Percentiles rank a stretch among this genome's conserved stretches.
These are phyloP conservation scores for Proctacanthus coquilletti DNA, from an alignment of 1,140 invertebrate genomes.

Conservation along the genomic window DNA sequence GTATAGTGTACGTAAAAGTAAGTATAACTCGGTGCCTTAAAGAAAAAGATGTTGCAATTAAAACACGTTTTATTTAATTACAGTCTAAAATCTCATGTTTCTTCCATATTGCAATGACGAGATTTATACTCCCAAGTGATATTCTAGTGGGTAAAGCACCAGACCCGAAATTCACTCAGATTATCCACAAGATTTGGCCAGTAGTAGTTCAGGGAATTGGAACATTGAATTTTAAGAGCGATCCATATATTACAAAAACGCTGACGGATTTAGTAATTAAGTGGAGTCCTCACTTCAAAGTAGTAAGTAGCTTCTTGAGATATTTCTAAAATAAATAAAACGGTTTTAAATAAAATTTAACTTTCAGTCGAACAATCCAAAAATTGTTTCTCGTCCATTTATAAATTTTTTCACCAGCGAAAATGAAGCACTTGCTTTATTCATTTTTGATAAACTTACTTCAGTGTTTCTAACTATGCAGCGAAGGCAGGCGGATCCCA, in stretches of 20 bases:
- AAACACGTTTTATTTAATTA: too few relatives aligned
- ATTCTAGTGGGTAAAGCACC: constrained; percentile 19
- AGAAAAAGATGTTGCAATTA: too few relatives aligned
- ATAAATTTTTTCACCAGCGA: constrained; percentile 16
- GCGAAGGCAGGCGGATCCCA: constrained; percentile 16
- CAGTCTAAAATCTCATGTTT: constrained; percentile 24
- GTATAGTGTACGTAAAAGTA: constrained; percentile 16
- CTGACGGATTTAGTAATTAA: constrained; percentile 20
- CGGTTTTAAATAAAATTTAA: not conserved
- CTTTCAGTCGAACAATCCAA: constrained; percentile 10
- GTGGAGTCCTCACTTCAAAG: constrained; percentile 25
- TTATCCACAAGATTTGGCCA: constrained; percentile 27
- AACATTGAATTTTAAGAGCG: constrained; percentile 18
- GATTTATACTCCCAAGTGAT: constrained; percentile 19
- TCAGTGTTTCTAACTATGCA: constrained; percentile 18
- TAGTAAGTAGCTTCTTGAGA: constrained; percentile 5
- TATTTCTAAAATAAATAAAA: constrained; percentile 1
- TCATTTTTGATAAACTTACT: constrained; percentile 18
- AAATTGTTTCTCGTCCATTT: constrained; percentile 18
- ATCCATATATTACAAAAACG: constrained; percentile 19
- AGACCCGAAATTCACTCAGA: constrained; percentile 14
- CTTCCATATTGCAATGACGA: constrained; percentile 22
- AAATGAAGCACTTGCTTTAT: constrained; percentile 11
- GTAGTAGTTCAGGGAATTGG: constrained; percentile 24
- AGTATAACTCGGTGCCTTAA: too few relatives aligned